Base-by-base conservation (phyloP, 2,113 vertebrate species). In the Chiloscyllium plagiosum region DNA sequence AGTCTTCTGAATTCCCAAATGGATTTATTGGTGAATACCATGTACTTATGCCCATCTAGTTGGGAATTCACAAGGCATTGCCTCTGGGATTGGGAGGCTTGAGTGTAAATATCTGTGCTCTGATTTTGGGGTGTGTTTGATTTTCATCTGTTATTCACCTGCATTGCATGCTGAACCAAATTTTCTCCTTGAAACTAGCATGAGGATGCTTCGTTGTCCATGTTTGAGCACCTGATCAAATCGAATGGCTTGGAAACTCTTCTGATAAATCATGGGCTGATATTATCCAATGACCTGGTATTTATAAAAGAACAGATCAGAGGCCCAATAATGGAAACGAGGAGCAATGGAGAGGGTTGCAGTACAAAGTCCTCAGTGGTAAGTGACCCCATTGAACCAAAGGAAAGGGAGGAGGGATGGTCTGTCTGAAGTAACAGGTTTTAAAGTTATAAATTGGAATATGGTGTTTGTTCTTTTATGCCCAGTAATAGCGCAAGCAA, bases 221-320 rank as follows among this genome's bases (percentile, higher is more conserved):
- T 99, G 99, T 99, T 99, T 97, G 98, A 99, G 90, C 96, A 99
- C 96, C 97, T 99, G 95, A 97, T 99, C 69, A 0, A 96, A 20
- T 97, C 96, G 87, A 99, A 99, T 61, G 7, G 89, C 0, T 97
- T 99, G 95, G 96, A 96, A 96, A 61, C 42, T 2, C 97, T 97
- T 95, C 98, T 99, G 98, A 0, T 97, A 96, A 5, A 94, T 0
- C 97, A 99, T n/a, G 98, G 98, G 61, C 97, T 99, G 66, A 47
- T 96, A 52, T 97, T 98, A 70, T 97, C 98, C 0, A 97, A 98
- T 65, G 99, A 99, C 96, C 97, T 99, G 96, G 26, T 95, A 47
- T 99, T 99, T 96, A 99, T 99, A 96, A 99, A 98, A 96, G 99
- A 99, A 83, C 99, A 98, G 96, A 99, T 99, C 96, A 97, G 94